These are phyloP conservation scores for Orgyia antiqua DNA, from an alignment of 2,888 invertebrate species.

Conservation along the genomic window DNA sequence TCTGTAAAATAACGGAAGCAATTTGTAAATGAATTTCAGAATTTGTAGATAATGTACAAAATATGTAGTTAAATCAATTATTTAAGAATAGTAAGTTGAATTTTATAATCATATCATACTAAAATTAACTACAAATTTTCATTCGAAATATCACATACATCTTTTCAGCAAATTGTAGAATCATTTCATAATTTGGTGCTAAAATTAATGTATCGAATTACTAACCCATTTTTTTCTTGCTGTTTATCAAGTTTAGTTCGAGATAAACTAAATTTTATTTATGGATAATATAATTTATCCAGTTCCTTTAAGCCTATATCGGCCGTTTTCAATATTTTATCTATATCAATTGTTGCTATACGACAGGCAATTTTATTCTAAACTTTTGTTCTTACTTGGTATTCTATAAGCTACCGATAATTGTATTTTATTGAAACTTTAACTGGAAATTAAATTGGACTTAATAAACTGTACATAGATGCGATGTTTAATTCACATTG, in stretches of 20 bases:
- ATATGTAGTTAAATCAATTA: slow-evolving; percentile 58
- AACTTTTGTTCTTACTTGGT: slow-evolving; percentile 12
- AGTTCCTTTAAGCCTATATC: too few relatives aligned
- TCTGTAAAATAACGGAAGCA: slow-evolving; percentile 35
- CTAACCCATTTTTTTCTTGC: slow-evolving; percentile 22
- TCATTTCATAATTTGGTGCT: slow-evolving; percentile 53
- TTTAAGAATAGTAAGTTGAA: slow-evolving; percentile 63
- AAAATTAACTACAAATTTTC: slow-evolving; percentile 47
- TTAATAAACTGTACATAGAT: too few relatives aligned
- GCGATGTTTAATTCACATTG: too few relatives aligned
- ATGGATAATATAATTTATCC: slow-evolving; percentile 22
- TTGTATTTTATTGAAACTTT: slow-evolving; percentile 13
- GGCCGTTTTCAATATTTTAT: too few relatives aligned
- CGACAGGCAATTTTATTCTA: too few relatives aligned
- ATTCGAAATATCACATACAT: slow-evolving; percentile 38
- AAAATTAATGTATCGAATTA: slow-evolving; percentile 32
- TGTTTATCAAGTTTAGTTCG: slow-evolving; percentile 19
- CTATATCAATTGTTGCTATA: too few relatives aligned
- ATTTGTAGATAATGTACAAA: slow-evolving; percentile 74
- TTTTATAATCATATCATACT: slow-evolving; percentile 75
- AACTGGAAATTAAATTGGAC: slow-evolving; percentile 23
- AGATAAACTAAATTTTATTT: slow-evolving; percentile 21
- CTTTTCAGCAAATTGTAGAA: slow-evolving; percentile 25
- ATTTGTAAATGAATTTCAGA: slow-evolving; percentile 52
- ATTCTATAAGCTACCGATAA: slow-evolving; percentile 3